A percentile compares a stretch with the other conserved stretches of the same genome.
phyloP scores from a whole-genome alignment of 1,140 invertebrate species.

The Phenacoccus solenopsis region DNA sequence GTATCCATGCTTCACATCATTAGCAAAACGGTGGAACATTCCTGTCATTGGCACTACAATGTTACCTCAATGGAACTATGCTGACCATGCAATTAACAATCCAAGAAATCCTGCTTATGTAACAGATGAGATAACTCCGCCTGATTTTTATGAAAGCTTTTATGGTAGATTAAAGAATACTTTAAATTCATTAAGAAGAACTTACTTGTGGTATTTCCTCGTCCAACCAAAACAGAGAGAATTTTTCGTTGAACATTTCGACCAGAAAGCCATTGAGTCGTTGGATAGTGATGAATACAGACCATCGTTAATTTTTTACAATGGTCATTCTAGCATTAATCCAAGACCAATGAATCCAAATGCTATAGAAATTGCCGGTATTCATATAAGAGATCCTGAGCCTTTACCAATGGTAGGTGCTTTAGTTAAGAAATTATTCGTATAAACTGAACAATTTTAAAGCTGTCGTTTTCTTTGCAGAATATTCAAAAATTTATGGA shows the following conservation, averaged over 20 bases:
- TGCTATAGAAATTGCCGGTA: slow-evolving; percentile 31
- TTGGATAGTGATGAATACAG: not conserved
- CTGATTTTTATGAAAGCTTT: not conserved
- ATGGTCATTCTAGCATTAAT: slow-evolving; percentile 9
- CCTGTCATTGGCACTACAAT: not conserved
- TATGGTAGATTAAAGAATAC: not conserved
- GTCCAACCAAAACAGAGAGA: not conserved
- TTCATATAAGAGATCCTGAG: slow-evolving; percentile 28
- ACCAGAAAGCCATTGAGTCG: not conserved
- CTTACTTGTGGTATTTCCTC: not conserved
- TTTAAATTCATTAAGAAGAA: not conserved
- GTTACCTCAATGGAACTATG: not conserved
- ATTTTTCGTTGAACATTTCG: not conserved
- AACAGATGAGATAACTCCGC: not conserved
- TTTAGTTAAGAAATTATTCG: not conserved
- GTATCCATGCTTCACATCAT: not conserved
- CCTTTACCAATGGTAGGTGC: slow-evolving; percentile 27
- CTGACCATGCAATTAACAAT: not conserved
- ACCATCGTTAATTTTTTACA: not conserved
- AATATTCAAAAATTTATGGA: slow-evolving; percentile 43
- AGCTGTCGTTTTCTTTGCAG: slow-evolving; percentile 28
- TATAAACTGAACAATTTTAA: not conserved
- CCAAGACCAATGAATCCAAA: slow-evolving; percentile 36
- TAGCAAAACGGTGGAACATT: not conserved
- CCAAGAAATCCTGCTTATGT: not conserved